Evolutionary conservation across 1,140 invertebrate species (phyloP).

Genomic region (Ooceraea biroi): DNA sequence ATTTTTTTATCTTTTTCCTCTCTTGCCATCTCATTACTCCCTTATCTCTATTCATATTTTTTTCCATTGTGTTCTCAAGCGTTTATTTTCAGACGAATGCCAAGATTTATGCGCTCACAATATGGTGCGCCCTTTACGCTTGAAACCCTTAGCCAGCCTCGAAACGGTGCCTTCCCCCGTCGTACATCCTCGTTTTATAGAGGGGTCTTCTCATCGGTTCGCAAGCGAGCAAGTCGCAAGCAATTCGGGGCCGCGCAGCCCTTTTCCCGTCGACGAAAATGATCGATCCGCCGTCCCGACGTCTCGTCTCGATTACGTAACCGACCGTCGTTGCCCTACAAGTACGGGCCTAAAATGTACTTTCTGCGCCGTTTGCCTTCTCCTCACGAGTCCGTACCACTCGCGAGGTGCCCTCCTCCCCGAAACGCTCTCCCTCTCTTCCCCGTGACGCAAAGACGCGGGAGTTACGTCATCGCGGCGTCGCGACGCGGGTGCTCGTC

Average conservation of each 20-base stretch:
- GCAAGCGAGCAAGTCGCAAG: neutral
- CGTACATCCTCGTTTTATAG: no score
- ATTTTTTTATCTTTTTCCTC: no score
- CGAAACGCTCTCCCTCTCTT: neutral
- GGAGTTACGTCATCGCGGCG: conserved; percentile 78
- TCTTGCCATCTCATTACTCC: no score
- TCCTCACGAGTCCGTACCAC: neutral
- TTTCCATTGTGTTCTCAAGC: no score
- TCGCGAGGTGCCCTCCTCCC: no score
- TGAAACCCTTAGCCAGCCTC: no score
- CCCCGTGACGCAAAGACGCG: conserved; percentile 77
- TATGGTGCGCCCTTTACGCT: no score
- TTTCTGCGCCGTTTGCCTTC: conserved; percentile 52
- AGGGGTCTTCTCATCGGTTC: no score
- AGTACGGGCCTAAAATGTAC: conserved; percentile 49
- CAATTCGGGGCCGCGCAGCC: conserved; percentile 22
- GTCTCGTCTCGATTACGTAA: conserved; percentile 67
- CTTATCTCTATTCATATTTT: no score
- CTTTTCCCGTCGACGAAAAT: conserved; percentile 50
- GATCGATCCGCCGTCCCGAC: conserved; percentile 66
- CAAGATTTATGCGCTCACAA: no score
- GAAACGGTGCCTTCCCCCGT: no score
- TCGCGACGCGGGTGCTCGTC: conserved; percentile 58
- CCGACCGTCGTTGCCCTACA: conserved; percentile 66
- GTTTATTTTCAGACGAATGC: no score